phyloP scores from a whole-genome alignment of 2,113 vertebrate species.

The Piliocolobus tephrosceles region DNA sequence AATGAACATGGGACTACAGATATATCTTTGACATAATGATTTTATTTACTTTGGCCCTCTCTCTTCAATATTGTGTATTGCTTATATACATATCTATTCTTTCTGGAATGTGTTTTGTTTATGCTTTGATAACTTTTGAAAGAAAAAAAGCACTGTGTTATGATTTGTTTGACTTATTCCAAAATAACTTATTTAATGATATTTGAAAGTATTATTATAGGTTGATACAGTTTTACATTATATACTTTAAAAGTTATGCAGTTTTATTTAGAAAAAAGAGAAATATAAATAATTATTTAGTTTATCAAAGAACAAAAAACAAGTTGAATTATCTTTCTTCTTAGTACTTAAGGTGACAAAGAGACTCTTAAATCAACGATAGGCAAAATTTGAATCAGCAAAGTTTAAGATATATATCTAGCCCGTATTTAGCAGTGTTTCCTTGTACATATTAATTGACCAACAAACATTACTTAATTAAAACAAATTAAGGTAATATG shows the following conservation, averaged over 20 bases:
- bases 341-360: background rate
- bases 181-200: background rate
- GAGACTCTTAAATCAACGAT: background rate
- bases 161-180: background rate
- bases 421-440: background rate
- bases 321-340: background rate
- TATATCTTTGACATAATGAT: background rate
- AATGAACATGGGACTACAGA: background rate
- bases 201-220: background rate
- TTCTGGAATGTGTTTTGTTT: background rate
- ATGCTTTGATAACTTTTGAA: background rate
- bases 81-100: background rate
- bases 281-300: background rate
- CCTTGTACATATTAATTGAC: background rate
- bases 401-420: background rate
- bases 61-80: background rate
- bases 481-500: background rate
- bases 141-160: background rate
- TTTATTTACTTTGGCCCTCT: background rate
- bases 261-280: background rate
- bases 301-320: background rate
- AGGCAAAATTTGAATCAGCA: background rate
- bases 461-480: background rate
- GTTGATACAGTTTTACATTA: background rate
- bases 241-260: background rate